Base-by-base conservation (phyloP, 2,113 vertebrate species). In the Dipodomys stephensi region DNA sequence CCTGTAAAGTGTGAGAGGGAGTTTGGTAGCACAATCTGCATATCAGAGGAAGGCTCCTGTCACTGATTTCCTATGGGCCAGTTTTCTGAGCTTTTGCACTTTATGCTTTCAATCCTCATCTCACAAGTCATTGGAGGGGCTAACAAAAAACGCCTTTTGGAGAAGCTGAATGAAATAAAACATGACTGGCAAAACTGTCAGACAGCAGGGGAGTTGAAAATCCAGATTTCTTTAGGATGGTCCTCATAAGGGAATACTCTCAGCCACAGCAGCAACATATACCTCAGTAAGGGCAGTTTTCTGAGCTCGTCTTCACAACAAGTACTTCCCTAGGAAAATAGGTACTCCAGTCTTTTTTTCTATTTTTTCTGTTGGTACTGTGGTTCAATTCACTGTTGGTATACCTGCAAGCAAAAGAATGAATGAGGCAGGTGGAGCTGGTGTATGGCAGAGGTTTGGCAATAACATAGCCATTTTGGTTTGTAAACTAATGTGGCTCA, bases 21-120 rank as follows among this genome's bases (percentile, higher is more conserved):
- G 83, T 94, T 80, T 95, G 94, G 90, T 95, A 87, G 96, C 76
- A 44, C 39, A 67, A 96, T 92, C 83, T 97, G 93, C 93, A 96
- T 94, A 95, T 95, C 92, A 93, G 53, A 97, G 94, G 94, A 92
- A 85, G 93, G 96, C 86, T 96, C 93, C 92, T 87, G 95, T 96
- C 96, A 91, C 87, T 87, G 27, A 93, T n/a, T 92, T 93, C 95
- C 96, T 77, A 77, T 82, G 84, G 93, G 93, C 83, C 0, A 46
- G 80, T 96, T 97, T 95, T 93, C 94, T 32, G 32, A 95, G 83
- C 90, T 94, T 97, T 95, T 97, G 96, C 78, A 90, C 84, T 95
- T 95, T 83, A 71, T 93, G 89, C 92, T 96, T 94, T 93, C 97
- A 97, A 16, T 74, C 92, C 77, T 87, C 69, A 91, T 88, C 88